Base-by-base conservation (phyloP, 2,113 vertebrate genomes). In the Cynopterus brachyotis region DNA sequence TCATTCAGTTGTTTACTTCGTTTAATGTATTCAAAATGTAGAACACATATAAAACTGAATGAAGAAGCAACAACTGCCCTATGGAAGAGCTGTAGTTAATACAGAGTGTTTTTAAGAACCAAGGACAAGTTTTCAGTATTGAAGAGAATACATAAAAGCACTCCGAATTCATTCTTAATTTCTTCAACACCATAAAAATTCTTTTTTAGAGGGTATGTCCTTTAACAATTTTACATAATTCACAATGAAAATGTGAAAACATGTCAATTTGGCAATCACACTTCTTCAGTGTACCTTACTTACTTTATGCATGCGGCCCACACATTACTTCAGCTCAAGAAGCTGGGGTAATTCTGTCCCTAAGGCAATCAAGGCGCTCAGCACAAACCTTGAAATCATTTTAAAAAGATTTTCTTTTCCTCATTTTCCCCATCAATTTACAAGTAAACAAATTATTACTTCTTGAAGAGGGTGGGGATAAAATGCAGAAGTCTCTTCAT, bases 281-380 rank as follows among this genome's bases (percentile, higher is more conserved):
- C 91, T 97, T 98, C 97, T 97, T 98, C 98, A 97, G 57, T 96
- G 97, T 93, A 98, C 97, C 98, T 97, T 94, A 97, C 96, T 93
- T 86, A 97, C 97, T 98, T 97, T 97, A 97, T 37, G 42, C 73
- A 22, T 26, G 96, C 0, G 95, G 97, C 93, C 97, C 98, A 97
- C 81, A 91, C 67, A 67, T 89, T 92, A 98, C 92, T 83, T 98
- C 86, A 98, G 97, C 96, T 95, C 97, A 95, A 96, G 98, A 98
- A 97, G 98, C 98, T 98, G 97, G 96, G 97, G 93, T 98, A 96
- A 93, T 89, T 98, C 97, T 98, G 96, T 98, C 97, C 97, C 98
- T 98, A 98, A 98, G 98, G 98, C 98, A 98, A 98, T 98, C 98
- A 97, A 98, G 97, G 97, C 96, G 95, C 96, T 98, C 97, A 98